Conservation (phyloP, 2,113 vertebrate species). For the Regulus satrapa region DNA sequence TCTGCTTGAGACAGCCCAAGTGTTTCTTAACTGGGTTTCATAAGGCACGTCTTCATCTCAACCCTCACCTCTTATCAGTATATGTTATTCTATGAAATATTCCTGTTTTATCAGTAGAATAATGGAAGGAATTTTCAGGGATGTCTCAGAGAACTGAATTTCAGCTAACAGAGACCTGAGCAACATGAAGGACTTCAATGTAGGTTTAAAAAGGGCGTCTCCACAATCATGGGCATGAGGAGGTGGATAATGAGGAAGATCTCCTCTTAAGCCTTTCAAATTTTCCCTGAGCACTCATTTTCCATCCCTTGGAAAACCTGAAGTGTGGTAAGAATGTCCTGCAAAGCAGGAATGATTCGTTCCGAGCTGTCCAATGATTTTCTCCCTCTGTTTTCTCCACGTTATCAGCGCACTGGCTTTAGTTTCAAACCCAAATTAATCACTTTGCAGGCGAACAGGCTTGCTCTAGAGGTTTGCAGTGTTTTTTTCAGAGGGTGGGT, state of each 20-base stretch:
- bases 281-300: not conserved
- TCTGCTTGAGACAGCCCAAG: not conserved
- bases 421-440: not conserved
- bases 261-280: not conserved
- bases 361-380: not conserved
- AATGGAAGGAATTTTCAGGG: slow-evolving; percentile 2
- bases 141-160: not conserved
- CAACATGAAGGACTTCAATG: not conserved
- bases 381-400: not conserved
- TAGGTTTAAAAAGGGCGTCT: not conserved
- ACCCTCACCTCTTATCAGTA: not conserved
- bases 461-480: not conserved
- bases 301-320: not conserved
- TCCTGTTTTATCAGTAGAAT: not conserved
- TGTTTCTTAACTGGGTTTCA: slow-evolving; percentile 3
- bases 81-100: not conserved
- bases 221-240: not conserved
- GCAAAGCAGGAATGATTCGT: not conserved
- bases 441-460: not conserved
- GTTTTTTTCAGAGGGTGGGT: slow-evolving; percentile 6
- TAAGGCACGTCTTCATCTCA: slow-evolving; percentile 1
- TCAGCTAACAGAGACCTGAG: not conserved
- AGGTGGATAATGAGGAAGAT: not conserved
- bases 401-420: not conserved
- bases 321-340: not conserved